Evolutionary conservation across 2,888 invertebrate genomes (phyloP).

Genomic region (Chrysina gloriosa): DNA sequence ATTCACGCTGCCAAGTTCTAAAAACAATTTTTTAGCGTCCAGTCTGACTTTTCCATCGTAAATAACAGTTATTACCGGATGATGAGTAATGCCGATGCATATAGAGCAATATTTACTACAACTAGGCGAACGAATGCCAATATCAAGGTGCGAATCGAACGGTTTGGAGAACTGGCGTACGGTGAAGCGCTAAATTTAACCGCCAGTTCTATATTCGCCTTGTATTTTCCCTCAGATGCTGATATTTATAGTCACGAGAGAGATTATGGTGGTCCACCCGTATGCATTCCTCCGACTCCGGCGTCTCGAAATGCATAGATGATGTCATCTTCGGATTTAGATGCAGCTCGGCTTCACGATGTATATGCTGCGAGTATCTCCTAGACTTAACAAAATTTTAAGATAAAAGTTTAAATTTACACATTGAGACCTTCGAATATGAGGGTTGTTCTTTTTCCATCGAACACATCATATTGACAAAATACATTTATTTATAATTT

Average conservation of each 20-base stretch:
- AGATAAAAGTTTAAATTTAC: no score
- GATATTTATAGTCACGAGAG: conserved; percentile 28
- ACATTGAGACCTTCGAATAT: no score
- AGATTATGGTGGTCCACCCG: conserved; percentile 21
- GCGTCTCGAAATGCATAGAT: conserved; percentile 24
- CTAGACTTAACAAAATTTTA: not conserved
- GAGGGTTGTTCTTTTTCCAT: no score
- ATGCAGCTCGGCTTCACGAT: conserved; percentile 43
- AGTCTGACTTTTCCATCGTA: not conserved
- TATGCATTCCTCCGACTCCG: conserved; percentile 26
- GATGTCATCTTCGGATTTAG: conserved; percentile 47
- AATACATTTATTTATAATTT: no score
- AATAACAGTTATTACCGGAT: not conserved
- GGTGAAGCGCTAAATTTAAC: conserved; percentile 28
- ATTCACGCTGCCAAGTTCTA: no score
- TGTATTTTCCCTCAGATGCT: conserved; percentile 35
- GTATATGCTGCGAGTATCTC: not conserved
- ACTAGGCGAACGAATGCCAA: conserved; percentile 20
- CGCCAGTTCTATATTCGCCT: conserved; percentile 30
- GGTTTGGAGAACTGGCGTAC: conserved; percentile 1
- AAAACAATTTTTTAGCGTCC: no score
- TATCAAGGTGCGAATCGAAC: conserved; percentile 39
- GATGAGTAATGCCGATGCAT: not conserved
- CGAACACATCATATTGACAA: no score
- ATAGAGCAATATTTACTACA: not conserved